Evolutionary conservation across 2,113 vertebrate genomes (phyloP), one percentile per base, ranked within the genome.

Genomic region (Oncorhynchus kisutch): DNA sequence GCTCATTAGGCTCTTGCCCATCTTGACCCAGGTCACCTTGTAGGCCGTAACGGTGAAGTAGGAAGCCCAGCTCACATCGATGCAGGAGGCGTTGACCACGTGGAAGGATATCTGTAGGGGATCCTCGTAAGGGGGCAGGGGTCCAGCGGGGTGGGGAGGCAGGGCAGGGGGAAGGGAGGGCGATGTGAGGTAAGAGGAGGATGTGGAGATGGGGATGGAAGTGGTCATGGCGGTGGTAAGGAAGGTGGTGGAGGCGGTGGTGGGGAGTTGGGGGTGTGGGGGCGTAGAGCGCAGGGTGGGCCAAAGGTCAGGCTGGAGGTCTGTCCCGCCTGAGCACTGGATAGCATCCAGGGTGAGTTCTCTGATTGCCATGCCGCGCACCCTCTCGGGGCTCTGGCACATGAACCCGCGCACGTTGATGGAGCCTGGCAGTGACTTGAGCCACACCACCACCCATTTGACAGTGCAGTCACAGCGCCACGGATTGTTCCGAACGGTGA

Each of bases 401-500:
- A 95, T 95, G 70, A 99, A 98, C 18, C 97, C 98, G 1, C 97
- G 91, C 22, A 98, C 97, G 0, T 99, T 99, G 82, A 99, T 90
- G 11, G 94, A 92, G 27, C 95, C 20, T 0, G 96, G 95, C 87
- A 98, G 91, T 5, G 95, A 94, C 84, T 96, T 98, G 75, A 99
- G 95, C 97, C 97, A 99, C 75, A 96, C 95, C 1, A 97, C 97
- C 87, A 99, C 96, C 98, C 97, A 99, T 13, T 96, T 96, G 20
- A 99, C 94, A 51, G 93, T 85, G 85, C 98, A 99, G 91, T 99
- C 96, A 70, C 98, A 99, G 60, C 93, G 92, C 98, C 98, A 99
- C 2, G 95, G 96, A 87, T 99, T 99, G 89, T 94, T 97, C 65
- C 97, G 92, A 73, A 95, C 96, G 13, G 95, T 96, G 84, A 99